Evolutionary conservation across 2,113 vertebrate species (phyloP).

Genomic region (Paramisgurnus dabryanus): DNA sequence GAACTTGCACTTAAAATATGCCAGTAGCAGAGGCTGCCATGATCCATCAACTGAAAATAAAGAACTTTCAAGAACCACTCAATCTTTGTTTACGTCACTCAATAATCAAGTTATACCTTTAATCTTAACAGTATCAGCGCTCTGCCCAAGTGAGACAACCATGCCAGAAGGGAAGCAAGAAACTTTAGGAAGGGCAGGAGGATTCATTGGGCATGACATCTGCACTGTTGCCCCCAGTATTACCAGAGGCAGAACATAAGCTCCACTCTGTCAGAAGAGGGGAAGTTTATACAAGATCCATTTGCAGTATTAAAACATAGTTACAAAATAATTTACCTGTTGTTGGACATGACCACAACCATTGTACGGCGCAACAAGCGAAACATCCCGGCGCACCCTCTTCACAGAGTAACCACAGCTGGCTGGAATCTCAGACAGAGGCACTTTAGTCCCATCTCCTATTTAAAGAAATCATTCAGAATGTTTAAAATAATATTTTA

Average conservation of each 20-base stretch:
- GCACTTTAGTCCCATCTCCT: constrained; percentile 48
- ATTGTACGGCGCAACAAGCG: constrained; percentile 53
- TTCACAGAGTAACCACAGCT: constrained; percentile 59
- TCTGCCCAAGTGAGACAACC: constrained; percentile 18
- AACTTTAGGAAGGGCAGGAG: constrained; percentile 17
- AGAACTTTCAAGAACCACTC: not conserved
- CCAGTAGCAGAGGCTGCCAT: constrained; percentile 46
- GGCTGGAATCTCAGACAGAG: constrained; percentile 56
- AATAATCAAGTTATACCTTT: constrained; percentile 42
- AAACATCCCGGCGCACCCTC: constrained; percentile 51
- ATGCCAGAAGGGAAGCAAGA: constrained; percentile 47
- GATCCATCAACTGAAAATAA: constrained; percentile 50
- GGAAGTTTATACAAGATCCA: not conserved
- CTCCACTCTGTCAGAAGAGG: constrained; percentile 38
- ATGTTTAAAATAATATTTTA: too few relatives aligned
- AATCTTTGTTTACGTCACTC: not conserved
- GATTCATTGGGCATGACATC: constrained; percentile 48
- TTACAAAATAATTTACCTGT: constrained; percentile 29
- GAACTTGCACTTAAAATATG: constrained; percentile 43
- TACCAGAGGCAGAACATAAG: constrained; percentile 52
- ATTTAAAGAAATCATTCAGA: not conserved
- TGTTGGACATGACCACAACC: constrained; percentile 55
- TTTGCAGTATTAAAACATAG: not conserved
- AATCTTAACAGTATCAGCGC: constrained; percentile 41
- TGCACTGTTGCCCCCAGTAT: constrained; percentile 48